phyloP scores from a whole-genome alignment of 1,140 invertebrate species.

The Hyphantria cunea region DNA sequence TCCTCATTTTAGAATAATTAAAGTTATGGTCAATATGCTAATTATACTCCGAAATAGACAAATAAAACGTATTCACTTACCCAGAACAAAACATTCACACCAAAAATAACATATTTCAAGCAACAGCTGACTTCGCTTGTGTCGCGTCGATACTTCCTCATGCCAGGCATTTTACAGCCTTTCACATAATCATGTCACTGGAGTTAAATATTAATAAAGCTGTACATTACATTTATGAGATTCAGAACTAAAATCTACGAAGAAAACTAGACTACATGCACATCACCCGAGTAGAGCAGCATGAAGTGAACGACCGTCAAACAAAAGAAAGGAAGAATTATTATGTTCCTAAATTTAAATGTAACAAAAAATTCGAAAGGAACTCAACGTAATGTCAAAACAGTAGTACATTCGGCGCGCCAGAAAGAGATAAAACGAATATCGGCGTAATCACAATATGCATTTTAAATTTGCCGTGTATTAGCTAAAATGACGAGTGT shows the following conservation, averaged over 20 bases:
- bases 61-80: slow-evolving; percentile 82
- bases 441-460: too few relatives aligned
- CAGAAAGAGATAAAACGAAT: too few relatives aligned
- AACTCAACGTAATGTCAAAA: neutral
- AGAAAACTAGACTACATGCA: slow-evolving; percentile 26
- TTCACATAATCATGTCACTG: slow-evolving; percentile 31
- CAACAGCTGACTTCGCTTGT: slow-evolving; percentile 98
- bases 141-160: slow-evolving; percentile 90
- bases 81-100: slow-evolving; percentile 98
- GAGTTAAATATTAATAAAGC: slow-evolving; percentile 9
- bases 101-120: slow-evolving; percentile 98
- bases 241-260: slow-evolving; percentile 24
- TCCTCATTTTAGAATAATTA: neutral
- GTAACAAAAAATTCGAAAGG: neutral
- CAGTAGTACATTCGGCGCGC: neutral
- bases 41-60: slow-evolving; percentile 4
- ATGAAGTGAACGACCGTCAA: slow-evolving; percentile 36
- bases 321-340: slow-evolving; percentile 32
- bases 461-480: neutral
- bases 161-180: slow-evolving; percentile 69
- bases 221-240: slow-evolving; percentile 24
- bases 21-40: slow-evolving; percentile 6
- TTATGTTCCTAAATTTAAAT: neutral
- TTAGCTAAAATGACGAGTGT: neutral
- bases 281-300: slow-evolving; percentile 27